Evolutionary conservation across 2,113 vertebrate genomes (phyloP), one percentile per base, ranked within the genome.

Genomic region (Litocranius walleri): DNA sequence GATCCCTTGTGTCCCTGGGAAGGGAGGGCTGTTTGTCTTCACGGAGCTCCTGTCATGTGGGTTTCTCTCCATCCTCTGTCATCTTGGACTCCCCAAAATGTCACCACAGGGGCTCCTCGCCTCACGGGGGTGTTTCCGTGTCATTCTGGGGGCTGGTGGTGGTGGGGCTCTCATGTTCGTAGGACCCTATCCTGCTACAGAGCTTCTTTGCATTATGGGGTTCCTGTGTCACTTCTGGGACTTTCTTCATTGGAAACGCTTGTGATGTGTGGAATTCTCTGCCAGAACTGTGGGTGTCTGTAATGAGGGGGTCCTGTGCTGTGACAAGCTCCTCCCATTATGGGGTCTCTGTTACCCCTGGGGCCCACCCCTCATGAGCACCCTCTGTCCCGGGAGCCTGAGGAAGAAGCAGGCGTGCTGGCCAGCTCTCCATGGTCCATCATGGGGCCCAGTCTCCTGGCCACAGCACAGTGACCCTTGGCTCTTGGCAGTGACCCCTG

Each of bases 401-500:
- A 43, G 94, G 80, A 57, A 6, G 71, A 82, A n/a, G 4, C 71
- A 33, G 84, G 10, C 40, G 13, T 36, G 45, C 33, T 52, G 78
- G 56, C 57, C 56, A 56, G 50, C 23, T 36, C 16, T 52, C 78
- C 45, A 7, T 11, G 92, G 61, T 19, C 67, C 54, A 1, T 86
- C 62, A 11, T 50, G 62, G 84, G 90, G 71, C 56, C 91, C 30
- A 4, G 1, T 12, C 80, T 43, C 36, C 43, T 62, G 84, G 74
- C 77, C 43, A 27, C 43, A 3, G 50, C 61, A 36, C 15, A 5
- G 2, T 90, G 97, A 91, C 78, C 93, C 96, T 71, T 62, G 43
- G 64, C n/a, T 91, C 90, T 91, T 74, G 93, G 71, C 62, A n/a
- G 57, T 64, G 86, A 71, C 94, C 92, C 95, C 52, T 59, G 83